These are phyloP conservation scores for Stenchaetothrips biformis DNA, from an alignment of 2,888 invertebrate species.

Conservation along the genomic window DNA sequence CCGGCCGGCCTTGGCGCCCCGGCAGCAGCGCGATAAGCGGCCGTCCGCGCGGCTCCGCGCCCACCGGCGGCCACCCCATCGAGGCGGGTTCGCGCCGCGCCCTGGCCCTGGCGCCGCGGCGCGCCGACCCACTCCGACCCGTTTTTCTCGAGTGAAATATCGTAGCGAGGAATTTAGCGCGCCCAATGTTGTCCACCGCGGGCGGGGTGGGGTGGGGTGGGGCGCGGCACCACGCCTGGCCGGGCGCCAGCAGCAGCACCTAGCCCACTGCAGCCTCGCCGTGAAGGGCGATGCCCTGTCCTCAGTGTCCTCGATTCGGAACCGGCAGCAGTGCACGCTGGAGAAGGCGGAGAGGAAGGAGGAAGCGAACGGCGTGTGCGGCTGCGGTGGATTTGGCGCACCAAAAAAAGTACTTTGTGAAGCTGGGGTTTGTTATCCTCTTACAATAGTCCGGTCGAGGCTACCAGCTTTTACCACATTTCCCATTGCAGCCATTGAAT, in stretches of 20 bases:
- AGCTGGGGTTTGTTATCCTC: too few species aligned
- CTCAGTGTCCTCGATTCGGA: too few species aligned
- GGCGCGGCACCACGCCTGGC: not conserved
- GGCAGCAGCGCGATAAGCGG: not conserved
- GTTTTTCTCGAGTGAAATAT: constrained; percentile 23
- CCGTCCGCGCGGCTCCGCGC: not conserved
- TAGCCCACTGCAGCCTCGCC: not conserved
- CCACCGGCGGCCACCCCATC: not conserved
- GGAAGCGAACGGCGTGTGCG: too few species aligned
- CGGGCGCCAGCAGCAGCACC: not conserved
- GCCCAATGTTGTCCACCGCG: constrained; percentile 11
- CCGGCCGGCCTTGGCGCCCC: not conserved
- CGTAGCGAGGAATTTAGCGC: constrained; percentile 22
- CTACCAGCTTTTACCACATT: too few species aligned
- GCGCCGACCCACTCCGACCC: not conserved
- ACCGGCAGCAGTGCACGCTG: not conserved
- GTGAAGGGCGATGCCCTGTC: not conserved
- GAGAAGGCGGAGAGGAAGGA: not conserved
- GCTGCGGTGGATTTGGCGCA: too few species aligned
- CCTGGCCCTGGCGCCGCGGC: not conserved
- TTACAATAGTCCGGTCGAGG: too few species aligned
- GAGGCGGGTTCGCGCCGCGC: not conserved
- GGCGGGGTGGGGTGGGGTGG: not conserved
- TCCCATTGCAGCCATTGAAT: too few species aligned
- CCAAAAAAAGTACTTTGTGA: too few species aligned